These are phyloP conservation scores for Steinernema scapterisci DNA, from an alignment of 2,888 invertebrate genomes.

Conservation along the genomic window DNA sequence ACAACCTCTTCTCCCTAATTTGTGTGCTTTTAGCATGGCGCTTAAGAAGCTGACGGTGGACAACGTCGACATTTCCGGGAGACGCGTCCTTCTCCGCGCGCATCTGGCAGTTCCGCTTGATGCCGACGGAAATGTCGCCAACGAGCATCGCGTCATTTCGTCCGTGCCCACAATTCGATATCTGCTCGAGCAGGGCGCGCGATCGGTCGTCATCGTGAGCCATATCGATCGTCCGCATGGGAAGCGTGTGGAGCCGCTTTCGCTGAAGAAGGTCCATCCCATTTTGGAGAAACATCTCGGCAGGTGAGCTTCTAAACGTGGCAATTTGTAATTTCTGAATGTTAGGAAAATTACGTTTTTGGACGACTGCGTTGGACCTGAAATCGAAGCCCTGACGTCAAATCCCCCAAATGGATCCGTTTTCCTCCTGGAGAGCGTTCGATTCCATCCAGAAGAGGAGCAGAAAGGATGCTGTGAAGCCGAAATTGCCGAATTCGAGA, in stretches of 20 bases:
- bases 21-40: not conserved
- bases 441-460: constrained; percentile 96
- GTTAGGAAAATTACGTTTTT: constrained; percentile 73
- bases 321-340: not conserved
- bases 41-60: constrained; percentile 63
- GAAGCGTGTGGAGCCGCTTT: constrained; percentile 82
- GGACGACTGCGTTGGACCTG: constrained; percentile 87
- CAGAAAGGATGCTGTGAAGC: constrained; percentile 90
- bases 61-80: constrained; percentile 77
- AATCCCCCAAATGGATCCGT: constrained; percentile 85
- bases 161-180: constrained; percentile 71
- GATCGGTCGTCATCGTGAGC: constrained; percentile 93
- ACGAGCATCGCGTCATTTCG: constrained; percentile 78
- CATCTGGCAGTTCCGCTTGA: constrained; percentile 97
- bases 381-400: constrained; percentile 87
- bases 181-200: constrained; percentile 89
- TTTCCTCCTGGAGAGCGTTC: constrained; percentile 90
- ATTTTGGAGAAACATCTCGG: constrained; percentile 83
- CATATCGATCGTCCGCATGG: constrained; percentile 98
- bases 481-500: constrained; percentile 85
- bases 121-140: constrained; percentile 87
- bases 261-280: constrained; percentile 87
- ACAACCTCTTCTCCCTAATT: not conserved
- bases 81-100: constrained; percentile 92
- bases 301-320: constrained; percentile 71